Evolutionary conservation across 1,140 invertebrate species (phyloP).

Genomic region (Charaxes varanes): DNA sequence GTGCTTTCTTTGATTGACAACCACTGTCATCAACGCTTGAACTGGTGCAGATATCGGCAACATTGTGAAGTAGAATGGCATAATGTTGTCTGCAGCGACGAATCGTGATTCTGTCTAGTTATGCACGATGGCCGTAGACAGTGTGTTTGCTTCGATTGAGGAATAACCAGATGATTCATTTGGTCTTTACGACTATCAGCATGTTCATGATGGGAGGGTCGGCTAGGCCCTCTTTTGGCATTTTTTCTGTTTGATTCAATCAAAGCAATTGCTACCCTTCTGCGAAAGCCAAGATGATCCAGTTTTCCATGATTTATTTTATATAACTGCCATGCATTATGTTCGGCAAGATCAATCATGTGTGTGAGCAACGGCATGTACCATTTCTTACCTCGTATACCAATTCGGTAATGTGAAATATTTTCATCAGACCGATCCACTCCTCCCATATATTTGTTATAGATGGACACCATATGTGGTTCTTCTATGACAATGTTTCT

Average conservation of each 20-base stretch:
- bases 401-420: conserved; percentile 43
- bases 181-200: conserved; percentile 44
- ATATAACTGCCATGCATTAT: conserved; percentile 39
- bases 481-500: conserved; percentile 40
- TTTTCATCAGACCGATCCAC: conserved; percentile 53
- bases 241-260: conserved; percentile 40
- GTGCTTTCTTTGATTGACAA: too few species aligned
- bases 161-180: conserved; percentile 40
- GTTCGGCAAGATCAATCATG: conserved; percentile 32
- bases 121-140: too few species aligned
- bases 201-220: conserved; percentile 39
- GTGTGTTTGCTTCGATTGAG: conserved; percentile 37
- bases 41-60: too few species aligned
- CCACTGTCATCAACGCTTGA: too few species aligned
- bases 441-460: conserved; percentile 49
- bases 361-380: conserved; percentile 36
- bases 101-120: too few species aligned
- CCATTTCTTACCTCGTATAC: conserved; percentile 50
- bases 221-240: conserved; percentile 31
- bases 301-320: conserved; percentile 38
- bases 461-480: conserved; percentile 41
- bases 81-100: too few species aligned
- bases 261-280: conserved; percentile 36
- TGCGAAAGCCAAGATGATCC: conserved; percentile 43
- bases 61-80: too few species aligned